phyloP scores from a whole-genome alignment of 2,888 invertebrate genomes.

The Agrochola circellaris region DNA sequence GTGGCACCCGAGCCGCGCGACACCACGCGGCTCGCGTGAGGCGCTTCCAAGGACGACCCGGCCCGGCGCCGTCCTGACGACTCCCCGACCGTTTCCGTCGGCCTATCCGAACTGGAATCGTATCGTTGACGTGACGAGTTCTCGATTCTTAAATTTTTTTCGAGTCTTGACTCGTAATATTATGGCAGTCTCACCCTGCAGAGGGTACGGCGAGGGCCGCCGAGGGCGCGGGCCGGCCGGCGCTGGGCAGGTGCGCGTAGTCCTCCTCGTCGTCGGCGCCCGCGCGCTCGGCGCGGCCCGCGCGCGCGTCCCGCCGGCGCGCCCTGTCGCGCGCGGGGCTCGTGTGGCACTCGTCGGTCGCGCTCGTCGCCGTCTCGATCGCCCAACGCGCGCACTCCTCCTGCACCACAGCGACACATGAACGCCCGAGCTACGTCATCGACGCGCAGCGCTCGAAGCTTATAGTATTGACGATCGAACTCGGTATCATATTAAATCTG shows the following conservation, averaged over 20 bases:
- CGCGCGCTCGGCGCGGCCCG: conserved; percentile 10
- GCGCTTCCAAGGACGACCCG: not conserved
- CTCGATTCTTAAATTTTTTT: not conserved
- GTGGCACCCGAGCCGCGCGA: conserved; percentile 76
- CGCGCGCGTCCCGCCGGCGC: conserved; percentile 33
- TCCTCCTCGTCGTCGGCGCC: conserved; percentile 64
- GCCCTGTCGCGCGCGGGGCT: conserved; percentile 22
- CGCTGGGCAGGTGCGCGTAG: conserved; percentile 70
- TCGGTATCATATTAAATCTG: not conserved
- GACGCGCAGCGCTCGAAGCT: not conserved
- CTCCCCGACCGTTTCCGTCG: conserved; percentile 73
- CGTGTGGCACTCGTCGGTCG: conserved; percentile 3
- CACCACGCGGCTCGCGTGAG: conserved; percentile 64
- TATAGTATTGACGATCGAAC: not conserved
- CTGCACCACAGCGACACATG: conserved; percentile 62
- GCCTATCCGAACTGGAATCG: conserved; percentile 59
- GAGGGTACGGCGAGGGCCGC: not conserved
- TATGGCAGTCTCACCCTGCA: conserved; percentile 12
- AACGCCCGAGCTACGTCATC: not conserved
- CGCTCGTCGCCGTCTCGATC: conserved; percentile 66
- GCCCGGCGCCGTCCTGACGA: conserved; percentile 1
- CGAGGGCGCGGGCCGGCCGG: conserved; percentile 6
- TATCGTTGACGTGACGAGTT: not conserved
- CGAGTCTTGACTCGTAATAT: not conserved
- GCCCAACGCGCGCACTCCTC: conserved; percentile 82